These are phyloP conservation scores for Gobiocypris rarus DNA, from an alignment of 2,113 vertebrate species.

Conservation along the genomic window DNA sequence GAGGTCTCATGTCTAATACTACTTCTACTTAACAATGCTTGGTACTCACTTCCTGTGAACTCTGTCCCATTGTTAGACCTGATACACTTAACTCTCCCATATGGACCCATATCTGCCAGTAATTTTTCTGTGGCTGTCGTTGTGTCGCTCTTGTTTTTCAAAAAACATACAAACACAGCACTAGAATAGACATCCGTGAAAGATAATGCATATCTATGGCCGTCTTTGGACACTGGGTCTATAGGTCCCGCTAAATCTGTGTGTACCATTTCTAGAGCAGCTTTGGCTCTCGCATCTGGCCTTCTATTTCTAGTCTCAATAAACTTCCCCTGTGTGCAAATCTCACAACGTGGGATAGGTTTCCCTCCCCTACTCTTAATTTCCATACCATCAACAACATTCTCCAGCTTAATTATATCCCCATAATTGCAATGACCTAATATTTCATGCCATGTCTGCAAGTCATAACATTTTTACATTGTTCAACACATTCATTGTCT, in stretches of 20 bases:
- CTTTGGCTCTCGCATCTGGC: neutral
- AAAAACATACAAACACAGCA: slow-evolving; percentile 13
- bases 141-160: slow-evolving; percentile 10
- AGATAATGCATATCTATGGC: neutral
- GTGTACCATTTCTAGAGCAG: neutral
- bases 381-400: neutral
- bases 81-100: slow-evolving; percentile 9
- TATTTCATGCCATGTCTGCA: neutral
- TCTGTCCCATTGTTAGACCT: slow-evolving; percentile 42
- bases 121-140: neutral
- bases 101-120: slow-evolving; percentile 31
- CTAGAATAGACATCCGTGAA: slow-evolving; percentile 27
- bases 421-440: slow-evolving; percentile 2
- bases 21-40: slow-evolving; percentile 16
- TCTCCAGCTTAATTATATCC: neutral
- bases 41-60: slow-evolving; percentile 31
- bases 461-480: neutral
- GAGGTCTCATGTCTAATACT: slow-evolving; percentile 41
- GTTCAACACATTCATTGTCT: neutral
- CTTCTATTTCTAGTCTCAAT: neutral
- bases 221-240: neutral
- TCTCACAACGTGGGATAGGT: neutral
- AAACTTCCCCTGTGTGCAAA: neutral
- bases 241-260: neutral
- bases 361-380: neutral